Conservation (phyloP, 2,888 invertebrate genomes). For the Serrognathus titanus region DNA sequence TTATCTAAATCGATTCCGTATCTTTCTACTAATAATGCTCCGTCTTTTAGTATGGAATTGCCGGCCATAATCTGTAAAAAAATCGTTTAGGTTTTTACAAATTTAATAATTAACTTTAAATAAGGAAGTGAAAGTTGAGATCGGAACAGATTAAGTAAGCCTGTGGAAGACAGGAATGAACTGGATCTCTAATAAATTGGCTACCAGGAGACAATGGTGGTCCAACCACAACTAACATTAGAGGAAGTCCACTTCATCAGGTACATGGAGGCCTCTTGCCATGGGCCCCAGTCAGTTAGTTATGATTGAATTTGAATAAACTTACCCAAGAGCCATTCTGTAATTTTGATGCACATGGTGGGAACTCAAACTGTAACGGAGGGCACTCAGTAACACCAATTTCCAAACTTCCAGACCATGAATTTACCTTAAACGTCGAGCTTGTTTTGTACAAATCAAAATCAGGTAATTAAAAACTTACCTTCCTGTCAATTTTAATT, state of each 20-base stretch:
- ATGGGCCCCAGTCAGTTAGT: not conserved
- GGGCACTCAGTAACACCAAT: conserved; percentile 71
- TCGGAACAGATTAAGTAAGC: too few species aligned
- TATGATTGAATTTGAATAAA: not conserved
- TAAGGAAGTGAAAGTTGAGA: too few species aligned
- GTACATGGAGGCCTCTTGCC: too few species aligned
- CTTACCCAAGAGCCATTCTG: conserved; percentile 79
- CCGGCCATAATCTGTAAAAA: conserved; percentile 75
- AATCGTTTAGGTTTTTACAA: too few species aligned
- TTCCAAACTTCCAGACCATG: conserved; percentile 75
- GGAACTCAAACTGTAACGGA: conserved; percentile 65
- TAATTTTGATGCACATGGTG: conserved; percentile 75
- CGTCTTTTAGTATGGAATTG: conserved; percentile 80
- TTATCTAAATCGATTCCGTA: conserved; percentile 84
- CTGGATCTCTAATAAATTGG: too few species aligned
- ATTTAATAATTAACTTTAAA: too few species aligned
- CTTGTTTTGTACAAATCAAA: not conserved
- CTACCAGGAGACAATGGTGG: too few species aligned
- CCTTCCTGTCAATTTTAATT: conserved; percentile 86
- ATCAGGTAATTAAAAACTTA: conserved; percentile 43
- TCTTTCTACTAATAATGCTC: conserved; percentile 73
- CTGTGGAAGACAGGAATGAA: too few species aligned
- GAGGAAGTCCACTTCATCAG: too few species aligned
- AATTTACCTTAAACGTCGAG: conserved; percentile 60
- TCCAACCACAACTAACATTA: too few species aligned